Evolutionary conservation across 2,888 invertebrate species (phyloP), one percentile per base, ranked within the genome.

Genomic region (Dynastes hyllus): DNA sequence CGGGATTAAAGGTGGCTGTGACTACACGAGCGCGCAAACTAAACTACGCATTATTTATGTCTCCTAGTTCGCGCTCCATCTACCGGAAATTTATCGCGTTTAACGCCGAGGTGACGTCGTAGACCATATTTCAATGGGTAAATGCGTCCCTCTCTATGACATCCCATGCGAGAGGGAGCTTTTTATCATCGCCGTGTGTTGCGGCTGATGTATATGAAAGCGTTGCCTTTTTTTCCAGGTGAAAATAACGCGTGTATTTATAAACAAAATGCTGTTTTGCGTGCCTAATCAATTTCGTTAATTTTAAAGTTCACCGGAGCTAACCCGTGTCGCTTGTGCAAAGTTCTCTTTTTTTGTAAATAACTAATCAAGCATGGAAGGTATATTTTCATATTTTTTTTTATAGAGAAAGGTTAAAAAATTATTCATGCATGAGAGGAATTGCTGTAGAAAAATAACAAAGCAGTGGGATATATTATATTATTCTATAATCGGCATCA

Each of bases 61-160:
- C 55, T 61, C 27, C 61, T 22, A 22, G 11, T 67, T 67, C 22
- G 45, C 40, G 67, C 67, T 67, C 45, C 45, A 67, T 40, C 67
- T 67, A 67, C 40, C 45, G 16, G 67, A 45, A 67, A 67, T 27
- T 29, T 67, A 67, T 45, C 67, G 67, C 45, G 40, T 40, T 67
- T 67, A 40, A 45, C 53, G 16, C 53, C 16, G 53, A 53, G 5
- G 53, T 16, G 53, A 53, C 27, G 27, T 61, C 61, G 61, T 61
- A 29, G 61, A 27, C 27, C 29, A 29, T 29, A 29, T 61, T 22
- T 61, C 61, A 29, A 29, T 16, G 2, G 61, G 11, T n/a, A 16
- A 27, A 27, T 27, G 61, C 11, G 61, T 9, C 22, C 22, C 6
- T 1, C 22, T 11, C 22, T 11, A 22, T 61, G 22, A 27, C 2